Conservation (phyloP, 2,113 vertebrate genomes). For the Lichenostomus cassidix region DNA sequence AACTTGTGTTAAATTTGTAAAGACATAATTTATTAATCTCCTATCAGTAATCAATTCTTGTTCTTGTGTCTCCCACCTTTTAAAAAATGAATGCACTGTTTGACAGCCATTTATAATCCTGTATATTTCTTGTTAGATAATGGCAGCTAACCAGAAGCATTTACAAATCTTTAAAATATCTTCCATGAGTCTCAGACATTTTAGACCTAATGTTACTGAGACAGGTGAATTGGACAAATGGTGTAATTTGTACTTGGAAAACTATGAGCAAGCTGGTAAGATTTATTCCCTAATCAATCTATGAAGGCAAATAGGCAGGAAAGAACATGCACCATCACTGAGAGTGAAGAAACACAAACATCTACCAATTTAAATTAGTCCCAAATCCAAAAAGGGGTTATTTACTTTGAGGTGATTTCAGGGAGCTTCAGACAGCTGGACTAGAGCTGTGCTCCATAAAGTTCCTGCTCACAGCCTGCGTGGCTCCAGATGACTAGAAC, state of each 20-base stretch:
- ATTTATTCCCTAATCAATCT: background rate
- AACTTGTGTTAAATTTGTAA: background rate
- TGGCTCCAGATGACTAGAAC: background rate
- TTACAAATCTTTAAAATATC: background rate
- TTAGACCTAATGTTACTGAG: background rate
- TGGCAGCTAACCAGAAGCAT: background rate
- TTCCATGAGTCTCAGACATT: background rate
- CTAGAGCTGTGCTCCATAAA: background rate
- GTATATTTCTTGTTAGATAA: background rate
- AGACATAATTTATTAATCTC: background rate
- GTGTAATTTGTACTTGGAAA: background rate
- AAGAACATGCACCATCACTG: background rate
- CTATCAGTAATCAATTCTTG: background rate
- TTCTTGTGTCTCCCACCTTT: background rate
- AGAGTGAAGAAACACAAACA: background rate
- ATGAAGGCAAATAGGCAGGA: background rate
- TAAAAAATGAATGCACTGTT: background rate
- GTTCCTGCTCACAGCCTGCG: background rate
- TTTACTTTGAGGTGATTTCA: background rate
- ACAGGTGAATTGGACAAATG: background rate
- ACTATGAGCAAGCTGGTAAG: background rate
- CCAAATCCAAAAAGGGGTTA: background rate
- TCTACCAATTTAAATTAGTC: background rate
- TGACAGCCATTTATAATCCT: background rate
- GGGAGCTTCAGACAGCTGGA: background rate